Evolutionary conservation across 1,140 invertebrate species (phyloP).

Genomic region (Apis laboriosa): DNA sequence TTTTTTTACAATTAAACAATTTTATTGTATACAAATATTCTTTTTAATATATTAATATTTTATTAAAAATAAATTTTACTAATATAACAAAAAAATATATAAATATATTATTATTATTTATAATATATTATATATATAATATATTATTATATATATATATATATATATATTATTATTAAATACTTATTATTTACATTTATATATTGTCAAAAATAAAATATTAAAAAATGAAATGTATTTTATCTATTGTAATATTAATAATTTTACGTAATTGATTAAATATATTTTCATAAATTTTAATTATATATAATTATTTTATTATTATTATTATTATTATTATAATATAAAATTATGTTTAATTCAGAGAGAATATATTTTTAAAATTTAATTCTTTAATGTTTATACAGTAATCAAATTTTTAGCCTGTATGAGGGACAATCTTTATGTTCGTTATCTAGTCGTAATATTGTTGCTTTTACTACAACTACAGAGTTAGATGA

Average conservation of each 20-base stretch:
- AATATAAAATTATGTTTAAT: background rate
- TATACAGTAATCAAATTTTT: conserved; percentile 39
- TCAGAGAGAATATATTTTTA: conserved; percentile 2
- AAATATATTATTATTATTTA: too few relatives aligned
- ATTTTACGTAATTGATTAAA: background rate
- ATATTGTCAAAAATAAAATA: background rate
- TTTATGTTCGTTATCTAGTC: conserved; percentile 87
- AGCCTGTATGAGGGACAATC: conserved; percentile 80
- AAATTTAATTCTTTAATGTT: conserved; percentile 22
- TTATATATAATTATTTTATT: too few relatives aligned
- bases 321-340: too few relatives aligned
- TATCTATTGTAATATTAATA: background rate
- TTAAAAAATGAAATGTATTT: background rate
- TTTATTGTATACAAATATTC: background rate
- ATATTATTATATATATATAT: too few relatives aligned
- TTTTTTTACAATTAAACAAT: background rate
- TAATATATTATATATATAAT: too few relatives aligned
- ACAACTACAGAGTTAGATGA: conserved; percentile 87
- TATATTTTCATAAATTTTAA: background rate
- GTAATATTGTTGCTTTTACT: conserved; percentile 91
- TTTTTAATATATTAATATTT: background rate
- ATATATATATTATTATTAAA: background rate
- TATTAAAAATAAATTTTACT: background rate
- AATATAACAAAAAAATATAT: background rate
- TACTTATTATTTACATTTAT: conserved; percentile 1